Evolutionary conservation across 2,797 vertebrate species (phyloP), one percentile per base, ranked within the genome.

Genomic region (Nyctibius grandis): DNA sequence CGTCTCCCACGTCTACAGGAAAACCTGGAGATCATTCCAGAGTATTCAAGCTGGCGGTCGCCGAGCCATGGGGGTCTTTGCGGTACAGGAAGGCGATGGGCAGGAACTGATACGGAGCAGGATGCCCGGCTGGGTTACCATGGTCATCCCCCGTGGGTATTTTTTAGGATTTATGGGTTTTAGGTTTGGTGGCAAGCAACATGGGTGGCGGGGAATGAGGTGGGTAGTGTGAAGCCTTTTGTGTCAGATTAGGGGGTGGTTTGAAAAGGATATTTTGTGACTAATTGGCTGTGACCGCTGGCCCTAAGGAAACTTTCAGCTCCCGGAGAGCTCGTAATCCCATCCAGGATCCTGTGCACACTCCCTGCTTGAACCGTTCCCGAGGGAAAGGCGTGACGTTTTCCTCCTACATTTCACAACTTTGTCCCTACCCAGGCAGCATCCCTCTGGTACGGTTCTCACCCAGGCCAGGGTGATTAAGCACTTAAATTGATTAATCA

Each of bases 401-500:
- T 91, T 64, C 74, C 77, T 91, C 54, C 56, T 59, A 1, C 26
- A 7, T 84, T 89, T 88, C 93, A 61, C 94, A 96, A 94, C 91
- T 97, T 94, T 93, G 67, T 95, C 97, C 95, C 78, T 97, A 76
- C 96, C 97, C 95, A 95, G 95, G 95, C 85, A 90, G 95, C 96
- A 93, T 97, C 96, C 95, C 93, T 96, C 89, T 45, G 75, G 76
- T 78, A 90, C 5, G 0, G 85, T 96, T 96, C 97, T 97, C 97
- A 94, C 90, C 91, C 40, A 92, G 97, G 96, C 97, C 83, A 73
- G 96, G 96, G 97, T 97, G 97, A 98, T 98, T 98, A 98, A 98
- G 97, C 98, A 98, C 98, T 98, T 98, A 97, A 97, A 98, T 98
- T 98, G 98, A 98, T 98, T 98, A 98, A 98, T 98, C 98, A 98